Base-by-base conservation (phyloP, 2,797 vertebrate species). In the Lemur catta region DNA sequence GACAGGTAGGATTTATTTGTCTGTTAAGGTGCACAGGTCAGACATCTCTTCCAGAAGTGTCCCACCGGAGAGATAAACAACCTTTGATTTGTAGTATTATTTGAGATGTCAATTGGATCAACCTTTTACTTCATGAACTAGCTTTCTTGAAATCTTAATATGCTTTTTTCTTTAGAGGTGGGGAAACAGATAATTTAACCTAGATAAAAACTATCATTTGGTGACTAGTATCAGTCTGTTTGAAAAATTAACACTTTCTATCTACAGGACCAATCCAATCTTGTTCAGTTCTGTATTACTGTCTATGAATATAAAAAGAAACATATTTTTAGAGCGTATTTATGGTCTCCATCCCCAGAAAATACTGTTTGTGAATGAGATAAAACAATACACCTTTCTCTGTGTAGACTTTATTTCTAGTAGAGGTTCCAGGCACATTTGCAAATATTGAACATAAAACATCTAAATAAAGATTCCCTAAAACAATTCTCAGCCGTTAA, bases 131-230 rank as follows among this genome's bases (percentile, higher is more conserved):
- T 38, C 24, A 72, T 57, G 1, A 87, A 20, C 79, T 92, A 67
- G 2, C 57, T 89, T 93, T 65, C 69, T 80, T 96, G 4, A 87
- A 94, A 15, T 74, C 17, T 88, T 92, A 84, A 38, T 72, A 50
- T 35, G 3, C 1, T 93, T 94, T 97, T 48, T 24, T 78, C 95
- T 2, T 91, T 93, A 84, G 52, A 75, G 2, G 89, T 41, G 89
- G 7, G 0, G 11, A 41, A 91, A 9, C 22, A 88, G 86, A 69
- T 95, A 71, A 41, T 85, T 75, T 91, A 78, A 74, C 80, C 91
- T 92, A 67, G 30, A 7, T 74, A 96, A 94, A 97, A 95, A 82
- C 12, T 94, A 71, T 84, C 96, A 33, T 92, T 97, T 96, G 81
- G 43, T 93, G 24, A 95, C 96, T 96, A 94, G 61, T 96, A 90